Base-by-base conservation (phyloP, 2,888 invertebrate genomes). In the Hylaea fasciaria region DNA sequence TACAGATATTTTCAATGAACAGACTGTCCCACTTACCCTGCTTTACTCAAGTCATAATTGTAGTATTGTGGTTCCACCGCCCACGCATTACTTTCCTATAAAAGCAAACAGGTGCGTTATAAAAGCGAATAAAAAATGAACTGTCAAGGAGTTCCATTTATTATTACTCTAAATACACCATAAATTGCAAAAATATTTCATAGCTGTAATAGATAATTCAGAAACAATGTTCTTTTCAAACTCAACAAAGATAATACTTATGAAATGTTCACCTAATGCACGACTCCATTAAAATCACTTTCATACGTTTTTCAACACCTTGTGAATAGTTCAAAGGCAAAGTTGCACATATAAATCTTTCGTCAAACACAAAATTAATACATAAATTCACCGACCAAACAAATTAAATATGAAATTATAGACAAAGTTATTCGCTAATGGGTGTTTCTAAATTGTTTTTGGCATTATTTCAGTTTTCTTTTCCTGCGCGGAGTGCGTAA, bases 331-430 rank as follows among this genome's bases (percentile, higher is more conserved):
- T 53, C n/a, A 65, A 69, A 47, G 40, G 55, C 57, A 48, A 71
- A 74, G 57, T 69, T 69, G 35, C 41, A 54, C 54, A 56, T 61
- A 69, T 77, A 77, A 80, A 79, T 78, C 72, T 72, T 66, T 64
- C 50, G 65, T 73, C 65, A 69, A 71, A 74, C 78, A 72, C 59
- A 71, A 76, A 80, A 81, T 79, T 77, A 71, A 77, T 77, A 69
- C 72, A 80, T 82, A 84, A 84, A 81, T 83, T 73, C 60, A 70
- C 68, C 63, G 57, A 64, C 67, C 49, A 66, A 80, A 77, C 77
- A 77, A 82, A 82, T 79, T 74, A 80, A 81, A 84, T 81, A 81
- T 80, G 74, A 83, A 84, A 81, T 80, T 81, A 85, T 83, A 81
- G 81, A 78, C 77, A 68, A 85, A 85, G 83, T 85, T 85, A 61